Conservation (phyloP, 2,113 vertebrate species). For the Esox niger region DNA sequence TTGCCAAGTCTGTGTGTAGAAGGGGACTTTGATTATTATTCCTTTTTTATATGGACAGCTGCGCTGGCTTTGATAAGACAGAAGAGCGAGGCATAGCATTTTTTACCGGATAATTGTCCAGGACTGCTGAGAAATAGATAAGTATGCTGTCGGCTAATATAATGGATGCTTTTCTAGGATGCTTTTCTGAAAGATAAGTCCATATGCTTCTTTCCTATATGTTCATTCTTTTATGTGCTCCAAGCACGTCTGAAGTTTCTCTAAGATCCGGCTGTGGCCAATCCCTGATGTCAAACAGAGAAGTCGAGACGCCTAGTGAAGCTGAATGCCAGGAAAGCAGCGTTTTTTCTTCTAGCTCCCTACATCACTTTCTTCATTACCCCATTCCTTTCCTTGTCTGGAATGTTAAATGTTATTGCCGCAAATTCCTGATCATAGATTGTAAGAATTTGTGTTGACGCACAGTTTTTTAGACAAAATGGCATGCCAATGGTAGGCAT, state of each 20-base stretch:
- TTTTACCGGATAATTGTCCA: slow-evolving; percentile 53
- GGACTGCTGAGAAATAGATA: slow-evolving; percentile 49
- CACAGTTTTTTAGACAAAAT: too few relatives aligned
- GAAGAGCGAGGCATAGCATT: slow-evolving; percentile 43
- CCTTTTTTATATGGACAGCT: slow-evolving; percentile 51
- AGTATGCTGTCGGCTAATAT: slow-evolving; percentile 38
- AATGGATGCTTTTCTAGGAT: slow-evolving; percentile 27
- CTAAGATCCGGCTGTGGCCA: slow-evolving; percentile 13
- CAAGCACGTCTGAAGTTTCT: slow-evolving; percentile 2
- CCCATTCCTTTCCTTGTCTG: too few relatives aligned
- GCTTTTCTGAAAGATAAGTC: slow-evolving; percentile 41
- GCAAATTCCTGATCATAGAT: too few relatives aligned
- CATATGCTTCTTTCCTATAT: slow-evolving; percentile 32
- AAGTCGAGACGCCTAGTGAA: slow-evolving; percentile 2
- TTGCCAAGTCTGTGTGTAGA: slow-evolving; percentile 28
- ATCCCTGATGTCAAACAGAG: slow-evolving; percentile 10
- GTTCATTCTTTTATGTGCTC: slow-evolving; percentile 4
- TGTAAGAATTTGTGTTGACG: too few relatives aligned
- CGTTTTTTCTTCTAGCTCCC: not conserved
- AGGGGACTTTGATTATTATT: slow-evolving; percentile 47
- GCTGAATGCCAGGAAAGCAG: not conserved
- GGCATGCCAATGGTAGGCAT: too few relatives aligned
- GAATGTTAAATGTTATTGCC: too few relatives aligned
- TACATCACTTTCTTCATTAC: not conserved
- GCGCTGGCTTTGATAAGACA: slow-evolving; percentile 53